Base-by-base conservation (phyloP, 1,140 invertebrate species). In the Brachionus rubens region DNA sequence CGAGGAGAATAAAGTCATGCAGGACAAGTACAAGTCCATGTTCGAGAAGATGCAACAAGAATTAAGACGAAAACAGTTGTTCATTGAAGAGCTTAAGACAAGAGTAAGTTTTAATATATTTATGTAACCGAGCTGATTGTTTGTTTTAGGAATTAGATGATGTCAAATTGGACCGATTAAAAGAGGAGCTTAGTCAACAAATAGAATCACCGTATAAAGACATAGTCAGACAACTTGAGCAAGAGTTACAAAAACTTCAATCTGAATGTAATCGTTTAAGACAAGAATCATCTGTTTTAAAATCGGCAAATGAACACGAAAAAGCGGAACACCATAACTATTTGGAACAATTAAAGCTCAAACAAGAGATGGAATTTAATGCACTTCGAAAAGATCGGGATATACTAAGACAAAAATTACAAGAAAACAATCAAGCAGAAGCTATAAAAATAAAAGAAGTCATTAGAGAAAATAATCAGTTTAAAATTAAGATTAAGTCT, bases 321-420 rank as follows among this genome's bases (percentile, higher is more conserved):
- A 79, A 78, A 26, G 52, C 77, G 9, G 82, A 83, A 68, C 80
- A 82, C 68, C 78, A 80, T 56, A 78, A 79, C 33, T 79, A 81
- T 33, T 7, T 83, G 19, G 79, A 81, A 19, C 83, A 85, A 65
- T 33, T 83, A 24, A 81, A 80, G 46, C 77, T 83, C 47, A 80
- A 81, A 52, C 80, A 82, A 76, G 82, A 84, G 28, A 80, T 81
- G 36, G 83, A 85, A 81, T 82, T 84, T n/a, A 79, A 78, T 43
- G 84, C 83, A 75, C 76, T 85, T 19, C 78, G 82, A 30, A 81
- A 82, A 65, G 83, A 85, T 62, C 77, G 82, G 28, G 83, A 85
- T 24, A 43, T 78, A 6, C 79, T 82, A 2, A 78, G 83, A 14
- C 59, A 77, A 9, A 80, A 81, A 62, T 79, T 82, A 12, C 80